These are phyloP conservation scores for Argentina silus DNA, from an alignment of 2,797 vertebrate genomes.

Conservation along the genomic window DNA sequence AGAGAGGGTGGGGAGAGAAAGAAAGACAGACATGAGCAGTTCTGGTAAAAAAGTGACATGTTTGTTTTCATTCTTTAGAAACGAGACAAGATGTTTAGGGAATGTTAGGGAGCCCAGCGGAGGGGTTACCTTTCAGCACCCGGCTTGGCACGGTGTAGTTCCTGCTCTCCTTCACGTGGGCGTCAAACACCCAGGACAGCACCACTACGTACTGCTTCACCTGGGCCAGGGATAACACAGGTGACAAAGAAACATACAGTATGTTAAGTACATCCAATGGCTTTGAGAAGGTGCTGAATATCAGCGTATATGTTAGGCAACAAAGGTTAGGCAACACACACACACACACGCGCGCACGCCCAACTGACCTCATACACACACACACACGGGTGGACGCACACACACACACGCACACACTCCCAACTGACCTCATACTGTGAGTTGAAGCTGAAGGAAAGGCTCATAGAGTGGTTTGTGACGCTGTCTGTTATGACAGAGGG, in stretches of 20 bases:
- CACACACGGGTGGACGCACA: neutral
- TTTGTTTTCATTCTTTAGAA: too few relatives aligned
- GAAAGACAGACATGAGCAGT: too few relatives aligned
- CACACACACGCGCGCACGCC: neutral
- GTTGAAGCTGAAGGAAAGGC: constrained; percentile 83
- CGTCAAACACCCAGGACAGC: constrained; percentile 92
- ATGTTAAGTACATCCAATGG: too few relatives aligned
- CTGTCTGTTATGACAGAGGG: constrained; percentile 83
- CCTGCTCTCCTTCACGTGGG: constrained; percentile 88
- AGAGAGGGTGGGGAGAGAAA: constrained; percentile 2
- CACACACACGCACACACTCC: neutral
- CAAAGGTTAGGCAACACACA: too few relatives aligned
- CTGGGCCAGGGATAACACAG: constrained; percentile 62
- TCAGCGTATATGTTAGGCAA: neutral
- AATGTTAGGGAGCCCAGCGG: too few relatives aligned
- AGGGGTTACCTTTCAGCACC: constrained; percentile 80
- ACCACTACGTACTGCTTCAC: constrained; percentile 86
- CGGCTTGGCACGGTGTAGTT: constrained; percentile 78
- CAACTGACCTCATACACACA: neutral
- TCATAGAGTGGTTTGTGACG: constrained; percentile 80
- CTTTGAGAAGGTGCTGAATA: too few relatives aligned
- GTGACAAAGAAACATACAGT: neutral
- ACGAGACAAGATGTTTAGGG: too few relatives aligned
- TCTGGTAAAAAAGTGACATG: too few relatives aligned
- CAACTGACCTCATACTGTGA: constrained; percentile 78